These are phyloP conservation scores for Tipula helvola DNA, from an alignment of 2,888 invertebrate genomes.

Conservation along the genomic window DNA sequence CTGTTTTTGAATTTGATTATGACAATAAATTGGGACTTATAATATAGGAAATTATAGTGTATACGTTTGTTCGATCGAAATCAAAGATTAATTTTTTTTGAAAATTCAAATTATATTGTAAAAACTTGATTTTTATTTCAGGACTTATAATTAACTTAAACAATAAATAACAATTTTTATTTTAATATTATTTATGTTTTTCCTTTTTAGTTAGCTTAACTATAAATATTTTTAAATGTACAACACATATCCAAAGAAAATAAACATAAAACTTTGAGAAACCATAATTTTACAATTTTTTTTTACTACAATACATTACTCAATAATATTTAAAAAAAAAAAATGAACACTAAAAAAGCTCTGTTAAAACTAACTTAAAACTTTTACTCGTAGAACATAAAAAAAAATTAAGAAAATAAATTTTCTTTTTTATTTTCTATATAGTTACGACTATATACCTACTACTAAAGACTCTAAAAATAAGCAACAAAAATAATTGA, in stretches of 20 bases:
- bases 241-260: neutral
- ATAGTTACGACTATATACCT: neutral
- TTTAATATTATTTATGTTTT: neutral
- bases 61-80: neutral
- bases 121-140: neutral
- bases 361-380: constrained; percentile 4
- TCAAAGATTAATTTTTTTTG: neutral
- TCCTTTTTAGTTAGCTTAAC: neutral
- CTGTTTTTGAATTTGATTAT: neutral
- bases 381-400: neutral
- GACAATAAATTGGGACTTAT: neutral
- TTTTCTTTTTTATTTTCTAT: neutral
- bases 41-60: neutral
- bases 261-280: neutral
- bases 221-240: neutral
- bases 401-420: neutral
- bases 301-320: neutral
- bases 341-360: neutral
- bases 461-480: neutral
- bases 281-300: neutral
- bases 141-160: neutral
- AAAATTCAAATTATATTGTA: neutral
- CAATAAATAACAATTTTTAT: neutral
- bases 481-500: neutral
- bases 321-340: neutral